phyloP scores from a whole-genome alignment of 2,113 vertebrate genomes.

The Perca fluviatilis region DNA sequence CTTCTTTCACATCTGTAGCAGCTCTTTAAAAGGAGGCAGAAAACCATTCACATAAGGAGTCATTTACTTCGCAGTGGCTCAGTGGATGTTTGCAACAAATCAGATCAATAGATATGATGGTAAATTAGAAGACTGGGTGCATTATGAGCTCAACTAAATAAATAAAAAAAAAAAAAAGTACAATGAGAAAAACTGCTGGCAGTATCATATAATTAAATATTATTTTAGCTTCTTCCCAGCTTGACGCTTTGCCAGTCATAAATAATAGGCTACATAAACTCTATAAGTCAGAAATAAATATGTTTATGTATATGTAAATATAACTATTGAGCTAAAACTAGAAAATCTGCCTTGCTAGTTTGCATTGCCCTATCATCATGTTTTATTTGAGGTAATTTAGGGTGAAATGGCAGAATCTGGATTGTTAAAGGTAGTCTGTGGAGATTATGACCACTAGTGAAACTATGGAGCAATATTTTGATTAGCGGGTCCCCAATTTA shows the following conservation, averaged over 20 bases:
- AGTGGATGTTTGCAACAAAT: background rate
- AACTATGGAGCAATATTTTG: too few relatives aligned
- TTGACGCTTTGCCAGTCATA: too few relatives aligned
- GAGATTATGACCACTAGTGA: background rate
- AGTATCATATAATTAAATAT: too few relatives aligned
- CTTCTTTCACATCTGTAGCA: background rate
- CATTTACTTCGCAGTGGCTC: background rate
- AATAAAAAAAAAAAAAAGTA: too few relatives aligned
- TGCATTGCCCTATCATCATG: background rate
- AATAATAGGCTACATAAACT: too few relatives aligned
- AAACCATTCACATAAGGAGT: background rate
- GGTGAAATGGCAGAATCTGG: background rate
- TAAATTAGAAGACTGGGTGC: background rate
- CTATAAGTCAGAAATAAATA: too few relatives aligned
- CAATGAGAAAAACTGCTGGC: too few relatives aligned
- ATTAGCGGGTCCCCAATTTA: background rate
- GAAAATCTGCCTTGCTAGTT: background rate
- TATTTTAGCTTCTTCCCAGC: too few relatives aligned
- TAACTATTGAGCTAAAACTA: background rate
- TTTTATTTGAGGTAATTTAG: background rate
- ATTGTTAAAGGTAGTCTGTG: constrained; percentile 1
- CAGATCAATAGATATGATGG: background rate
- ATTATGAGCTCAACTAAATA: background rate
- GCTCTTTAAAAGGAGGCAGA: background rate
- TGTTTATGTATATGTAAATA: too few relatives aligned